Base-by-base conservation (phyloP, 1,140 invertebrate genomes). In the Tetranychus cinnabarinus region DNA sequence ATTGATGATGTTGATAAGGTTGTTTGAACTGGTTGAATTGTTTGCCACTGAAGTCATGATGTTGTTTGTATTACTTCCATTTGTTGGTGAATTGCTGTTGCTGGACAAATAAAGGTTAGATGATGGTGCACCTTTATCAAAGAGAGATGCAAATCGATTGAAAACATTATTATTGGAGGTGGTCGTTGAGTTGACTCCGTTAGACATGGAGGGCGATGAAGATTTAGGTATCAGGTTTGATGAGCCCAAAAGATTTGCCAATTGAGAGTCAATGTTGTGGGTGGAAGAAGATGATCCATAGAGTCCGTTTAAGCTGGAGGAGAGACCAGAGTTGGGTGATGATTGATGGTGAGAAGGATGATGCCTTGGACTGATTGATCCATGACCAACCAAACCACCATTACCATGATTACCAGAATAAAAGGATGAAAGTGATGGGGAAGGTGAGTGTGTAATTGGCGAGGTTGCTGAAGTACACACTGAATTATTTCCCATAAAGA, bases 1-100 rank as follows among this genome's bases (percentile, higher is more conserved):
- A 65, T 34, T 66, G 64, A 47, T 67, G 67, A 46, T 68, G 67
- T 58, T 70, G 69, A 31, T 68, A 67, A 31, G 35, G 45, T 39
- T 60, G 50, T 52, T 42, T 42, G 39, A 42, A 42, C 5, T 15
- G 15, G 48, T 33, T 52, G 48, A 52, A 52, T 52, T 23, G 15
- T 15, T 52, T 33, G 48, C 4, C 5, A 33, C 48, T 52, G 48
- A 52, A 15, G 31, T 42, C 15, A 56, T 34, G n/a, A 33, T 31
- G 15, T 15, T 56, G 34, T 33, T 56, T 12, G 13, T 56, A 5
- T 6, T 42, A 42, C 10, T 42, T 42, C 39, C 39, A 10, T 42
- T 42, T 6, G 39, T 42, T 42, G 39, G 10, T 6, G 5, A 6
- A 42, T 42, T 42, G 10, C 39, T 42, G 39, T 42, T 42, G 48